phyloP scores from a whole-genome alignment of 1,140 invertebrate species.

The Diabrotica undecimpunctata region DNA sequence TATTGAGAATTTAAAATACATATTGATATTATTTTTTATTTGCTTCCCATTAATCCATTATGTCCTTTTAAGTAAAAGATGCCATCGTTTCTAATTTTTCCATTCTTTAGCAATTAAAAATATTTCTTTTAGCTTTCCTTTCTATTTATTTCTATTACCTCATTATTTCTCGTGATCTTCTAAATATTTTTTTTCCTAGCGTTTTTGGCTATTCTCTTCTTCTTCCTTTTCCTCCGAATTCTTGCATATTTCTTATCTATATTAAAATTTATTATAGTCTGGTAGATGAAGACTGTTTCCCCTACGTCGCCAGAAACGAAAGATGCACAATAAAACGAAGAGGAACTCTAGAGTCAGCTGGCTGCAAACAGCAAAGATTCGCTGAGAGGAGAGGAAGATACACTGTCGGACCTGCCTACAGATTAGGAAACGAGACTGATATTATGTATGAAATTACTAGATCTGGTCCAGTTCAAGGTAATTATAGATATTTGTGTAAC shows the following conservation, averaged over 20 bases:
- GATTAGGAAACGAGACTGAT: constrained; percentile 70
- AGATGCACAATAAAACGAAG: constrained; percentile 57
- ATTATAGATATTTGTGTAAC: constrained; percentile 28
- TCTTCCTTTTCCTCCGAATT: no score
- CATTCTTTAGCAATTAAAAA: no score
- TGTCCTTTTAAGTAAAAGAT: no score
- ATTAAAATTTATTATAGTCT: constrained; percentile 53
- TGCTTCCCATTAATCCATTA: no score
- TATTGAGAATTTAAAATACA: neutral
- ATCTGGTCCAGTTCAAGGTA: constrained; percentile 93
- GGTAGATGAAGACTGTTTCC: constrained; percentile 78
- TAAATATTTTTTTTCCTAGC: no score
- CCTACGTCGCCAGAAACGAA: constrained; percentile 62
- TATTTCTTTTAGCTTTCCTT: no score
- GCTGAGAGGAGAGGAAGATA: constrained; percentile 59
- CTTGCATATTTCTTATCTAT: no score
- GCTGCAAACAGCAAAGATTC: constrained; percentile 52
- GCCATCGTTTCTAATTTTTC: no score
- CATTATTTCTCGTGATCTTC: no score
- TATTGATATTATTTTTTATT: no score
- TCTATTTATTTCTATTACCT: no score
- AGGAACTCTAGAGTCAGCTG: constrained; percentile 51
- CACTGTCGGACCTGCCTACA: constrained; percentile 80
- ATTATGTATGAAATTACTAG: constrained; percentile 89
- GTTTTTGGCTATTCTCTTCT: no score